Evolutionary conservation across 1,140 invertebrate genomes (phyloP), one percentile per base, ranked within the genome.

Genomic region (Bilobella aurantiaca): DNA sequence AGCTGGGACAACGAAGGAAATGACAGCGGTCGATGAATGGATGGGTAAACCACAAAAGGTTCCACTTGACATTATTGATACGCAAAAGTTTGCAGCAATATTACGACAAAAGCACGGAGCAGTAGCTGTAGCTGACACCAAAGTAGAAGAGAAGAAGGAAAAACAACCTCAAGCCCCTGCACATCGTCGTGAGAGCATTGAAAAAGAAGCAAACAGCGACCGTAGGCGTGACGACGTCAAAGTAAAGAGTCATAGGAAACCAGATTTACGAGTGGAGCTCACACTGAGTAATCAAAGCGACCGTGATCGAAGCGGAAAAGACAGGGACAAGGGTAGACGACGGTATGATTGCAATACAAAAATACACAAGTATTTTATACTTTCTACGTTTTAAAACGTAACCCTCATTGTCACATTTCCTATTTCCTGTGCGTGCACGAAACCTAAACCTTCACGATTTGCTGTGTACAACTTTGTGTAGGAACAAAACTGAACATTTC

Each of bases 11-110:
- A 60, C 8, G 25, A 47, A 23, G 63, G 66, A 32, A 64, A 69
- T 49, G n/a, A 28, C 47, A n/a, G 60, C 21, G 46, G 62, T 70
- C 42, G 71, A 73, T 16, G 71, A 73, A 27, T 73, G 71, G 71
- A 73, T 73, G 71, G 66, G 56, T 30, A 73, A 70, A 32, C 68
- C 71, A 5, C 62, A 69, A 65, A 68, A 70, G 58, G 64, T 65
- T 31, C 57, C 62, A 49, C 12, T 73, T 37, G 71, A 73, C 60
- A 53, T 53, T 12, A 64, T 72, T 59, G 71, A 73, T 57, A 70
- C 71, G 23, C 71, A 73, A 61, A 73, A 73, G 47, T 73, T 73
- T 73, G 71, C 71, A 23, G 71, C 61, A 32, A 73, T 73, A 42
- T 64, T 73, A 30, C 64, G 67, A 12, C 66, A 73, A 58, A 70